A percentile compares a stretch with the other conserved stretches of the same genome.
These are phyloP conservation scores for Philypnodon macrostomus DNA, from an alignment of 2,797 vertebrate genomes.

Conservation along the genomic window DNA sequence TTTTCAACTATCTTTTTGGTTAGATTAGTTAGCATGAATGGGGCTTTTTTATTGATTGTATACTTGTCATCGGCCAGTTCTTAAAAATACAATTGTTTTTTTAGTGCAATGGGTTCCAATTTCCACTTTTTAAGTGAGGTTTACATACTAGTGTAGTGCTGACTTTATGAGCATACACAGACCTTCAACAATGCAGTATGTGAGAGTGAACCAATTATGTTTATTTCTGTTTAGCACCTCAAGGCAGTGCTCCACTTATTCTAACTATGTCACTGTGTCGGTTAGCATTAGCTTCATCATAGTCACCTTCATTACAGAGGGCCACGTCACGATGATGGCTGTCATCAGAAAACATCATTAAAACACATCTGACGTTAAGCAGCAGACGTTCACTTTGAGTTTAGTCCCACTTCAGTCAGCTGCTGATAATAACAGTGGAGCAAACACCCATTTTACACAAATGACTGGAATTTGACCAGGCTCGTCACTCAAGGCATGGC, in stretches of 20 bases:
- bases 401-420: slow-evolving; percentile 39
- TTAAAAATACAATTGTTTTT: too few relatives aligned
- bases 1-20: too few relatives aligned
- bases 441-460: slow-evolving; percentile 16
- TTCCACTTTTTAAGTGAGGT: too few relatives aligned
- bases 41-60: too few relatives aligned
- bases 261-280: slow-evolving; percentile 60
- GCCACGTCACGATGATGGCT: slow-evolving; percentile 27
- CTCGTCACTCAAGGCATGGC: slow-evolving; percentile 9
- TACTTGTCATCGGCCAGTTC: too few relatives aligned
- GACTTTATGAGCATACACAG: background rate
- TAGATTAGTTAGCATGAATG: too few relatives aligned
- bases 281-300: slow-evolving; percentile 55
- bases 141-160: slow-evolving; percentile 12
- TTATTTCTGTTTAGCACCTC: slow-evolving; percentile 53
- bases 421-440: slow-evolving; percentile 35
- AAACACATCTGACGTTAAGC: slow-evolving; percentile 2
- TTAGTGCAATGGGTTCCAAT: too few relatives aligned
- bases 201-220: slow-evolving; percentile 58
- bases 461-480: slow-evolving; percentile 4
- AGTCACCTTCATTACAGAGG: slow-evolving; percentile 54
- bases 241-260: slow-evolving; percentile 50
- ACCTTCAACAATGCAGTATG: slow-evolving; percentile 36
- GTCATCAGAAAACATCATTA: slow-evolving; percentile 39
- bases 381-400: slow-evolving; percentile 15